A percentile compares a stretch with the other conserved stretches of the same genome.
Conservation (phyloP, 1,140 invertebrate species). For the Bombus haemorrhoidalis region DNA sequence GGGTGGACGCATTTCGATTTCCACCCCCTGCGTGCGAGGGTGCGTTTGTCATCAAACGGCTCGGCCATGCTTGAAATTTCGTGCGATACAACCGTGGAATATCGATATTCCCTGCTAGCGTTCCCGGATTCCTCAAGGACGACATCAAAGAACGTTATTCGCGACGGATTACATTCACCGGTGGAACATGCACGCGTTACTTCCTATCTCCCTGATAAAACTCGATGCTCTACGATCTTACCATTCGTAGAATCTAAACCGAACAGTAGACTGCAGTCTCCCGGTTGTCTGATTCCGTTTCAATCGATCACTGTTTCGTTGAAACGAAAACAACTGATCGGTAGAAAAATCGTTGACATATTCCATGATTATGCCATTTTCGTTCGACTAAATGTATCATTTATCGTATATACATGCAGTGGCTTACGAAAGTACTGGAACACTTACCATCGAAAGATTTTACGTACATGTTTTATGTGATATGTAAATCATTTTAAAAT, state of each 20-base stretch:
- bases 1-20: slow-evolving; percentile 71
- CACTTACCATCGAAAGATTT: background rate
- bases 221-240: background rate
- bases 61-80: slow-evolving; percentile 76
- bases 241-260: background rate
- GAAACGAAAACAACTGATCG: background rate
- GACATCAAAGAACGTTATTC: slow-evolving; percentile 65
- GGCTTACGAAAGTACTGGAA: background rate
- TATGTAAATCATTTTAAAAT: background rate
- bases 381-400: too few relatives aligned
- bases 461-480: background rate
- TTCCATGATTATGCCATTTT: background rate
- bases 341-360: background rate
- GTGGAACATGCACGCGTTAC: background rate
- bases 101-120: slow-evolving; percentile 66
- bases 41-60: slow-evolving; percentile 73
- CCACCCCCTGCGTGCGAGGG: slow-evolving; percentile 66
- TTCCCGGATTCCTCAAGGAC: slow-evolving; percentile 66
- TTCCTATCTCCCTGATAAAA: slow-evolving; percentile 6
- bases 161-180: slow-evolving; percentile 32
- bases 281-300: too few relatives aligned
- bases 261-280: too few relatives aligned
- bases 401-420: background rate
- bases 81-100: slow-evolving; percentile 65
- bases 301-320: too few relatives aligned